Evolutionary conservation across 2,113 vertebrate genomes (phyloP).

Genomic region (Pungitius pungitius): DNA sequence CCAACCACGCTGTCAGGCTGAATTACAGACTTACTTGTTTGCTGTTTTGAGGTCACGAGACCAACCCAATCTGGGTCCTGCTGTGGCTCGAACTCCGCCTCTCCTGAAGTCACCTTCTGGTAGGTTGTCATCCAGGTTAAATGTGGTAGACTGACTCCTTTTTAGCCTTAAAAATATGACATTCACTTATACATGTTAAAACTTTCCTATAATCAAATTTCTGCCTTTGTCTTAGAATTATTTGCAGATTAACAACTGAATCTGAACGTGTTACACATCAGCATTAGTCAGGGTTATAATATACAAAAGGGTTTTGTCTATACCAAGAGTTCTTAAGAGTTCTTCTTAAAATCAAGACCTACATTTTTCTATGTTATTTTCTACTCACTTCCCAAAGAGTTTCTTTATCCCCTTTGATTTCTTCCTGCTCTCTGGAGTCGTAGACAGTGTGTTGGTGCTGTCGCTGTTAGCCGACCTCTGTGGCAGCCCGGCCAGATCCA

Average conservation of each 20-base stretch:
- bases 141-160: conserved; percentile 96
- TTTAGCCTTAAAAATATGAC: conserved; percentile 81
- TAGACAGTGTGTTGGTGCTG: conserved; percentile 84
- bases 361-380: background rate
- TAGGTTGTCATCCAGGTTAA: conserved; percentile 92
- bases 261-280: background rate
- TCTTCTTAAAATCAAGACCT: background rate
- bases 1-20: conserved; percentile 31
- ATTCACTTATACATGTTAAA: background rate
- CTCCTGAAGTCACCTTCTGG: conserved; percentile 91
- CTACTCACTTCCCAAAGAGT: conserved; percentile 92
- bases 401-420: conserved; percentile 95
- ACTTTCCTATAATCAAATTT: background rate
- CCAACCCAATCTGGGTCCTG: conserved; percentile 94
- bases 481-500: conserved; percentile 89
- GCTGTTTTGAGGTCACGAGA: conserved; percentile 91
- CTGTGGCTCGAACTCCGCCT: conserved; percentile 93
- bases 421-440: conserved; percentile 90
- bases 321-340: too few relatives aligned
- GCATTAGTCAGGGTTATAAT: background rate
- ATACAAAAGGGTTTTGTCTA: too few relatives aligned
- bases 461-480: conserved; percentile 81
- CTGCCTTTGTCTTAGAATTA: background rate
- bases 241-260: background rate
- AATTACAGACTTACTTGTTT: conserved; percentile 82